A percentile compares a stretch with the other conserved stretches of the same genome.
These are phyloP conservation scores for Xiphias gladius DNA, from an alignment of 2,113 vertebrate species.

Conservation along the genomic window DNA sequence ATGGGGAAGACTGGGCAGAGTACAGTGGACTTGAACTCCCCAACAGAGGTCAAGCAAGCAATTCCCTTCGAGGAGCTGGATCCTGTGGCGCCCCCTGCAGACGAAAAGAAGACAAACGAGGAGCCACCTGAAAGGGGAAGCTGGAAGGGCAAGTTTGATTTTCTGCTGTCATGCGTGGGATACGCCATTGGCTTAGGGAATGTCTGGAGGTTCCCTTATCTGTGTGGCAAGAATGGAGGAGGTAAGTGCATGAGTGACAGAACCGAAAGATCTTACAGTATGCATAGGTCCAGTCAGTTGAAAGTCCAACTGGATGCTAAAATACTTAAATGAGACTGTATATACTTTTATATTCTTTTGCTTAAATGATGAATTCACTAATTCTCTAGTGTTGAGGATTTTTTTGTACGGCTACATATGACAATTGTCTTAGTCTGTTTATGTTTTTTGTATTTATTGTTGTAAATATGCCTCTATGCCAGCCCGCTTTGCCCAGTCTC, in stretches of 20 bases:
- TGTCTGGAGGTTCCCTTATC: slow-evolving; percentile 94
- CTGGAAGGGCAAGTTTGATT: slow-evolving; percentile 95
- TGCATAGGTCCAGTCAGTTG: background rate
- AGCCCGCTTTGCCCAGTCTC: too few relatives aligned
- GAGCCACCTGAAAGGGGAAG: slow-evolving; percentile 87
- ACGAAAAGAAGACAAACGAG: slow-evolving; percentile 67
- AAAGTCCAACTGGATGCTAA: background rate
- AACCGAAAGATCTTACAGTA: background rate
- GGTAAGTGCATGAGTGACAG: slow-evolving; percentile 80
- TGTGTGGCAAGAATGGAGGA: slow-evolving; percentile 94
- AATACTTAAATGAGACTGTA: too few relatives aligned
- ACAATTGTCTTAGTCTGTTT: too few relatives aligned
- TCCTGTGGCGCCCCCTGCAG: slow-evolving; percentile 20
- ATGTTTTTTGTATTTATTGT: too few relatives aligned
- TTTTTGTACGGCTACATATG: too few relatives aligned
- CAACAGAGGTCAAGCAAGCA: slow-evolving; percentile 85
- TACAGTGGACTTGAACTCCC: slow-evolving; percentile 87
- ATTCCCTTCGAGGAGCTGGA: slow-evolving; percentile 83
- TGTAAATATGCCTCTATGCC: too few relatives aligned
- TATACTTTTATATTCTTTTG: too few relatives aligned
- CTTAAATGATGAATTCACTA: too few relatives aligned
- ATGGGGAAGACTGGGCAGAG: slow-evolving; percentile 89
- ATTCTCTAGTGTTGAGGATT: too few relatives aligned
- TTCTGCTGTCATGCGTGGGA: slow-evolving; percentile 92
- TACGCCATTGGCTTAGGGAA: slow-evolving; percentile 93